A percentile compares a stretch with the other conserved stretches of the same genome.
Evolutionary conservation across 1,140 invertebrate species (phyloP).

Genomic region (Ladona fulva): DNA sequence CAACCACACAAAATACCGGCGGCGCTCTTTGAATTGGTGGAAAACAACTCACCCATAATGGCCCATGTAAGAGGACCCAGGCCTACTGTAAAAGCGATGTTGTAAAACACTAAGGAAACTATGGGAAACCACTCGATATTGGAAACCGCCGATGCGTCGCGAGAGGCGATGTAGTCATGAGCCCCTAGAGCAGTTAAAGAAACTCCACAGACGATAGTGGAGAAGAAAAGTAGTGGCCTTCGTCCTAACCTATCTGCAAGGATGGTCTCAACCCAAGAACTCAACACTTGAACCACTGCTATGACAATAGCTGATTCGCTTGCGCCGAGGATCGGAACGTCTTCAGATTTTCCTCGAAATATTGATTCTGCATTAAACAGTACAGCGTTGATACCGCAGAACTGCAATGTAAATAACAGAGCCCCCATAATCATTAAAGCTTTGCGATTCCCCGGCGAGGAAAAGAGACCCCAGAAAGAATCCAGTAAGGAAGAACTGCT

Average conservation of each 20-base stretch:
- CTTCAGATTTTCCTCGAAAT: slow-evolving; percentile 40
- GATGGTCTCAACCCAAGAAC: slow-evolving; percentile 41
- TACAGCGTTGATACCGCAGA: slow-evolving; percentile 56
- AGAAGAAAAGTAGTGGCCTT: slow-evolving; percentile 43
- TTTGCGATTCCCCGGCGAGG: slow-evolving; percentile 34
- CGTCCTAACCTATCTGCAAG: slow-evolving; percentile 48
- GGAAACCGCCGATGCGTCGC: slow-evolving; percentile 31
- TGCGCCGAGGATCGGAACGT: slow-evolving; percentile 32
- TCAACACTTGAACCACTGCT: slow-evolving; percentile 54
- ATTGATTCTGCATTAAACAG: slow-evolving; percentile 60
- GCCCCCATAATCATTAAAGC: slow-evolving; percentile 44
- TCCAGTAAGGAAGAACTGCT: background rate
- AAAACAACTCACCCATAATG: slow-evolving; percentile 51
- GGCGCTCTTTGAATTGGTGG: slow-evolving; percentile 48
- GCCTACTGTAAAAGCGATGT: slow-evolving; percentile 45
- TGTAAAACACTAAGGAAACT: slow-evolving; percentile 45
- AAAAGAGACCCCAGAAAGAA: slow-evolving; percentile 34
- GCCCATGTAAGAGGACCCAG: slow-evolving; percentile 51
- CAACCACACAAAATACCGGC: slow-evolving; percentile 29
- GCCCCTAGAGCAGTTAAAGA: slow-evolving; percentile 26
- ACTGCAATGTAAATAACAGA: slow-evolving; percentile 50
- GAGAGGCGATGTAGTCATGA: slow-evolving; percentile 34
- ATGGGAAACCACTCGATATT: slow-evolving; percentile 43
- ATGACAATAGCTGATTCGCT: slow-evolving; percentile 38
- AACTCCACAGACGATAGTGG: slow-evolving; percentile 43